Evolutionary conservation across 2,797 vertebrate genomes (phyloP).

Genomic region (Takifugu ocellatus): DNA sequence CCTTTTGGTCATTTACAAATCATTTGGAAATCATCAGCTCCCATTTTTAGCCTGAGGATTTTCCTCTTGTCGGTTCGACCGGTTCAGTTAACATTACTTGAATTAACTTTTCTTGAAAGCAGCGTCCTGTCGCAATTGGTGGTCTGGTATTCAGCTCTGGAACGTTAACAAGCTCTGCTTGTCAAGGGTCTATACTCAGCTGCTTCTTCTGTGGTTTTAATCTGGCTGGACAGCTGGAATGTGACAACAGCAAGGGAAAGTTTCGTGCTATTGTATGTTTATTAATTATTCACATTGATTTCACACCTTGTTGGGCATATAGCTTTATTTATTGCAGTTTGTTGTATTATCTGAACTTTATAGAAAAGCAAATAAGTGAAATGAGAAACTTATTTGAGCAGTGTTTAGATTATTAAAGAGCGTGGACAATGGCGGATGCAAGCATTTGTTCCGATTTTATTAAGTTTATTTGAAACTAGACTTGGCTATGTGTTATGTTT

Average conservation of each 20-base stretch:
- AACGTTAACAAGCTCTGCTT: slow-evolving; percentile 21
- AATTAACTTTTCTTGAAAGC: slow-evolving; percentile 30
- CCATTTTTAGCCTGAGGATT: slow-evolving; percentile 6
- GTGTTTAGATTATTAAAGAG: background rate
- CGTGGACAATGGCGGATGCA: too few species aligned
- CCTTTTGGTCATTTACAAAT: slow-evolving; percentile 39
- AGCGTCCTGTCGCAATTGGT: slow-evolving; percentile 19
- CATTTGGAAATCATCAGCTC: background rate
- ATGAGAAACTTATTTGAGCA: slow-evolving; percentile 36
- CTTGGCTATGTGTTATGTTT: too few species aligned
- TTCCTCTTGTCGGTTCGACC: slow-evolving; percentile 5
- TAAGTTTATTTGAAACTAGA: background rate
- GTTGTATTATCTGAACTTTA: background rate
- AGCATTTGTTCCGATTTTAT: background rate
- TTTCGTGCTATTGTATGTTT: slow-evolving; percentile 1
- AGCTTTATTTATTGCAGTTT: too few species aligned
- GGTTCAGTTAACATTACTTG: slow-evolving; percentile 21
- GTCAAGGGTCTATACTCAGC: slow-evolving; percentile 9
- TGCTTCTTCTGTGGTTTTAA: slow-evolving; percentile 17
- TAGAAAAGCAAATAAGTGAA: slow-evolving; percentile 22
- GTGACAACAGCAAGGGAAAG: slow-evolving; percentile 29
- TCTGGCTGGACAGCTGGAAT: slow-evolving; percentile 36
- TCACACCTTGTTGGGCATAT: background rate
- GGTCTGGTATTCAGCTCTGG: slow-evolving; percentile 13
- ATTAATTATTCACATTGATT: background rate